These are phyloP conservation scores for Argynnis bischoffii DNA, from an alignment of 2,888 invertebrate species.

Conservation along the genomic window DNA sequence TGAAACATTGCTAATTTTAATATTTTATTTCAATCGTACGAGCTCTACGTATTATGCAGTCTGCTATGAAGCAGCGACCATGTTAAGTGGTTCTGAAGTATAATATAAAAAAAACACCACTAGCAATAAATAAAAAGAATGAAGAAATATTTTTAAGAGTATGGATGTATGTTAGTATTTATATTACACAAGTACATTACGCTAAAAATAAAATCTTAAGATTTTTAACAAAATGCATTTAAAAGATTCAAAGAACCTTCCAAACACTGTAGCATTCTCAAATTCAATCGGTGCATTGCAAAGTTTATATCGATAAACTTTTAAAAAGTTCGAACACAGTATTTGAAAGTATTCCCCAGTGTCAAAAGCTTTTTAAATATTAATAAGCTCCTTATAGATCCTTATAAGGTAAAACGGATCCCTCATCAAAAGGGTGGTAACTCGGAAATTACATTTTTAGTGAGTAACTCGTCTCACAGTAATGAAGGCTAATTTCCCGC, in stretches of 20 bases:
- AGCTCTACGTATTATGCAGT: too few species aligned
- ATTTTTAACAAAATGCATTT: not conserved
- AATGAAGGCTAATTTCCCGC: conserved; percentile 48
- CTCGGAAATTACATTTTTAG: conserved; percentile 43
- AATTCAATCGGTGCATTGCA: conserved; percentile 2
- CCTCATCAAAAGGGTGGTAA: conserved; percentile 33
- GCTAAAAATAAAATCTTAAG: not conserved
- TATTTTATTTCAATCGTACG: too few species aligned
- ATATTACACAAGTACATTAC: not conserved
- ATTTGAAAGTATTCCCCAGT: conserved; percentile 1
- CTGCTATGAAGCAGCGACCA: too few species aligned
- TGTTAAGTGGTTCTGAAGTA: too few species aligned
- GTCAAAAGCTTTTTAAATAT: conserved; percentile 11
- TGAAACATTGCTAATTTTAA: too few species aligned
- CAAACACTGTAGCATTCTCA: conserved; percentile 1
- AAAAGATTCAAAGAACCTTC: conserved; percentile 1
- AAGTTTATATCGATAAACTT: conserved; percentile 10
- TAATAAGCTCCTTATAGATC: conserved; percentile 4
- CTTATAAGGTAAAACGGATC: conserved; percentile 14
- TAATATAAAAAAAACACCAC: too few species aligned
- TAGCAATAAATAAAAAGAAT: too few species aligned
- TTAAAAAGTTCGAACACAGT: not conserved
- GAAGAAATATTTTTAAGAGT: too few species aligned
- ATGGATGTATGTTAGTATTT: too few species aligned
- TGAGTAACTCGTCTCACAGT: conserved; percentile 41